Conservation (phyloP, 2,888 invertebrate genomes). For the Drosophila maculinotata region DNA sequence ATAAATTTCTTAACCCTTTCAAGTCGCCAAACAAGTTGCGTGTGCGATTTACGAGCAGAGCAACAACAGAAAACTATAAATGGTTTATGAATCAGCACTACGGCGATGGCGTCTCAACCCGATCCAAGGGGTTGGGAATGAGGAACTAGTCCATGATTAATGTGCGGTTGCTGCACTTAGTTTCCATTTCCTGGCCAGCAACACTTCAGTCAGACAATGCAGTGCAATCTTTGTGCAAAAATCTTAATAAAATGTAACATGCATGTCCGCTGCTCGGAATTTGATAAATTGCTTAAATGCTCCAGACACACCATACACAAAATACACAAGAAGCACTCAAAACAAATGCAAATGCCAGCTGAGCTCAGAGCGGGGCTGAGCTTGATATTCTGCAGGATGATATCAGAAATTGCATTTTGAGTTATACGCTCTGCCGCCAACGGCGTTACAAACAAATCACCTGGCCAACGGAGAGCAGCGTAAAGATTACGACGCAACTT, state of each 20-base stretch:
- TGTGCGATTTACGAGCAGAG: conserved; percentile 59
- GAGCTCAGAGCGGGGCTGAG: conserved; percentile 13
- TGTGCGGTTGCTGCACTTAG: conserved; percentile 74
- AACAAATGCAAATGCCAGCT: conserved; percentile 37
- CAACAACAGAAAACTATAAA: conserved; percentile 62
- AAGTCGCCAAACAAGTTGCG: conserved; percentile 54
- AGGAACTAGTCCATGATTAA: conserved; percentile 70
- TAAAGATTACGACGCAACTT: conserved; percentile 67
- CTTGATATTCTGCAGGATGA: conserved; percentile 27
- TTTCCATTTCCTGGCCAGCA: conserved; percentile 55
- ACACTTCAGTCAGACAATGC: conserved; percentile 54
- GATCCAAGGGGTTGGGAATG: conserved; percentile 9
- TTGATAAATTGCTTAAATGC: conserved; percentile 68
- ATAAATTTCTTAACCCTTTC: conserved; percentile 75
- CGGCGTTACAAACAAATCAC: conserved; percentile 67
- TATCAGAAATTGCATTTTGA: conserved; percentile 74
- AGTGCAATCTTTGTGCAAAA: conserved; percentile 56
- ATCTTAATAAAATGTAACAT: conserved; percentile 75
- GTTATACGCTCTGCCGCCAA: conserved; percentile 53
- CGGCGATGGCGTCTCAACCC: conserved; percentile 42
- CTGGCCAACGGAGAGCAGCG: conserved; percentile 46
- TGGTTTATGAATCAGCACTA: conserved; percentile 75
- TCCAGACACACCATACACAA: conserved; percentile 23
- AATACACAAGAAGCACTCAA: conserved; percentile 17
- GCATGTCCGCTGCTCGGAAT: conserved; percentile 50